Evolutionary conservation across 2,113 vertebrate species (phyloP).

Genomic region (Eulacestoma nigropectus): DNA sequence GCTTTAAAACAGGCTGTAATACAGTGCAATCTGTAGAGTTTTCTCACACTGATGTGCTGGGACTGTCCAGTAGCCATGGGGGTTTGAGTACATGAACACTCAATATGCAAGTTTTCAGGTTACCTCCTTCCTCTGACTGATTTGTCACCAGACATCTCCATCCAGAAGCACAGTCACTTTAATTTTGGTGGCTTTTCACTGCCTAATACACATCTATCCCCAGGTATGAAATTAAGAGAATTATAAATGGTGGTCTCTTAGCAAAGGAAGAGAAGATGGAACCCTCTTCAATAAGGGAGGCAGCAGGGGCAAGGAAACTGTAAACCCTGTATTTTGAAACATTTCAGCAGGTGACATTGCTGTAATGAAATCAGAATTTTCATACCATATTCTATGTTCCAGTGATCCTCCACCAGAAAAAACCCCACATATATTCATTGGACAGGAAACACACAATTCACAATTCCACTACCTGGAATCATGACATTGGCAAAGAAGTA

Average conservation of each 20-base stretch:
- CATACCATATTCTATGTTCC: neutral
- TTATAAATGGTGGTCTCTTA: neutral
- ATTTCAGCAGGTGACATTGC: neutral
- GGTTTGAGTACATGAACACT: neutral
- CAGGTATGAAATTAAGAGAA: neutral
- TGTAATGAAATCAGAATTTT: neutral
- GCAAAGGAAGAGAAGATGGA: neutral
- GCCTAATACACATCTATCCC: neutral
- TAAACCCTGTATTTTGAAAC: neutral
- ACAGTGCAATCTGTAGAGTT: neutral
- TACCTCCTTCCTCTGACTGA: neutral
- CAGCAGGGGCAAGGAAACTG: neutral
- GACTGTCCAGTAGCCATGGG: neutral
- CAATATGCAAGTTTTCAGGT: neutral
- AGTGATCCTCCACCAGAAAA: neutral
- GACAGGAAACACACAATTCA: neutral
- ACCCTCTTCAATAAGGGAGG: neutral
- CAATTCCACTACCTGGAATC: neutral
- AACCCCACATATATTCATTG: fast-evolving
- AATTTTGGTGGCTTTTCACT: neutral
- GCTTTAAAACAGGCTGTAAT: neutral
- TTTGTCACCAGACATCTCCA: neutral
- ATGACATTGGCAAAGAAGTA: neutral
- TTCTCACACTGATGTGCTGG: neutral
- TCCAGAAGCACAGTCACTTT: neutral